Evolutionary conservation across 2,888 invertebrate species (phyloP), one percentile per base, ranked within the genome.

Genomic region (Stegophylla sp.): DNA sequence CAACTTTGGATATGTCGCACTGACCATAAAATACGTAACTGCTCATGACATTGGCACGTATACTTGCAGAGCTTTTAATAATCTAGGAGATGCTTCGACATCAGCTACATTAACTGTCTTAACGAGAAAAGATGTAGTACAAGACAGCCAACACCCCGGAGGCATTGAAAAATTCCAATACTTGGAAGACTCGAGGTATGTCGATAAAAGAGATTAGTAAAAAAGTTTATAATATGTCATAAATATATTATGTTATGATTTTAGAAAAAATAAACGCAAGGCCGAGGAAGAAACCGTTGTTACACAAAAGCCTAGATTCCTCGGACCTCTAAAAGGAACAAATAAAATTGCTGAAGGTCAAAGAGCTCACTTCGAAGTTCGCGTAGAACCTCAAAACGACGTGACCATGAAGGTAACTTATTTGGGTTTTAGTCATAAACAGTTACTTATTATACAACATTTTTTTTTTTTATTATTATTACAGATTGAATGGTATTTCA

Each of bases 371-470:
- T 96, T 97, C 86, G 97, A 97, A 88, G 95, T 94, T 5, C 92
- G 97, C 83, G 94, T 98, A 69, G 95, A 96, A 86, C 98, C 98
- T 0, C 94, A 96, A 87, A 96, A 93, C 86, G 98, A 98, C 87
- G 90, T 96, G 43, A 93, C 93, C 26, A 92, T 98, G 92, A 91
- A 91, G 84, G 86, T 83, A 82, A 26, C n/a, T 10, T 34, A 28
- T 28, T 15, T 59, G 4, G 0, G 15, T 28, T 34, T 17, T 17
- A 28, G 4, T 9, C 17, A 34, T 51, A 4, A 0, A n/a, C 17
- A n/a, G n/a, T n/a, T n/a, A n/a, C n/a, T n/a, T 20, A 76, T 15
- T 59, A 7, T 34, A 0, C 61, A n/a, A 28, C 1, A 20, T 66
- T 51, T 48, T 23, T 5, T n/a, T 26, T 15, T 23, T 41, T 56